phyloP scores from a whole-genome alignment of 2,113 vertebrate species.

The Alouatta palliata region DNA sequence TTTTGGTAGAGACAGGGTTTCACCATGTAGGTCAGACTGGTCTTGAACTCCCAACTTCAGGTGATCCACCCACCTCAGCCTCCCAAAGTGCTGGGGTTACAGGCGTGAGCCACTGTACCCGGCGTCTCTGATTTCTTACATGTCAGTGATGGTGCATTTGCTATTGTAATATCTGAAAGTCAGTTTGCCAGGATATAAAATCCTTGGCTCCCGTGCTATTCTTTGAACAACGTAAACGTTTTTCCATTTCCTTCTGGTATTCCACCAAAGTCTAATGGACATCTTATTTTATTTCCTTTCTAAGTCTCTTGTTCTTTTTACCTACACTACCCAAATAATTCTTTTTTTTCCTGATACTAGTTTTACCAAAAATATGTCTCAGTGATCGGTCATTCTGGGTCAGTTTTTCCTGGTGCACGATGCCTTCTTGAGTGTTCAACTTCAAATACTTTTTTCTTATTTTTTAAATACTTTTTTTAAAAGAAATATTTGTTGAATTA shows the following conservation, averaged over 20 bases:
- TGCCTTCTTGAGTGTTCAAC: neutral
- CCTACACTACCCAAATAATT: neutral
- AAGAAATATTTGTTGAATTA: slow-evolving; percentile 15
- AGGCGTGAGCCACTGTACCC: too few species aligned
- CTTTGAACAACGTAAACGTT: slow-evolving; percentile 22
- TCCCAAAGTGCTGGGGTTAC: too few species aligned
- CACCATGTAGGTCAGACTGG: too few species aligned
- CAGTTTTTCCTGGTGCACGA: neutral
- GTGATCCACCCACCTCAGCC: too few species aligned
- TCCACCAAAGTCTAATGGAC: neutral
- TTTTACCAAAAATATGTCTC: slow-evolving; percentile 23
- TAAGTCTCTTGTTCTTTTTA: slow-evolving; percentile 2
- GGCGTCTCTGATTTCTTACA: neutral
- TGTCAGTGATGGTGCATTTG: neutral
- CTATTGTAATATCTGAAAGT: neutral
- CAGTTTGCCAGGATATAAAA: neutral
- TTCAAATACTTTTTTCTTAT: neutral
- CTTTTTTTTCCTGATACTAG: neutral
- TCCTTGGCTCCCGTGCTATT: neutral
- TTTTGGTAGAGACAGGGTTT: too few species aligned
- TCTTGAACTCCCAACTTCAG: too few species aligned
- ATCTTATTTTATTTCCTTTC: neutral
- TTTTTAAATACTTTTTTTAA: neutral
- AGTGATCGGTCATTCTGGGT: neutral
- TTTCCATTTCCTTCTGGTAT: slow-evolving; percentile 16